phyloP scores from a whole-genome alignment of 2,797 vertebrate species.

The Epinephelus malabaricus region DNA sequence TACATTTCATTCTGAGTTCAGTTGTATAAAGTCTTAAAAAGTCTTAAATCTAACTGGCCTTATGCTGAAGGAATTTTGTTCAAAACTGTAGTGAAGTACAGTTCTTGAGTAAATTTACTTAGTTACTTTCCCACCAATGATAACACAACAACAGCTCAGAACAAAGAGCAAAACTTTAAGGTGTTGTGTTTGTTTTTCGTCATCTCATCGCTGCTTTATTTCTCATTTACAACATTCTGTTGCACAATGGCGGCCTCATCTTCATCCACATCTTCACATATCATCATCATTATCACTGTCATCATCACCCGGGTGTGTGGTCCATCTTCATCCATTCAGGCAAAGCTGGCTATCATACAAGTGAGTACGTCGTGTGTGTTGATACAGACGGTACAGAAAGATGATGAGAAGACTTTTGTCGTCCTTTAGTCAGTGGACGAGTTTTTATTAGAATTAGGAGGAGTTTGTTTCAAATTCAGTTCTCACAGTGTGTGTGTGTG shows the following conservation, averaged over 20 bases:
- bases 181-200: constrained; percentile 1
- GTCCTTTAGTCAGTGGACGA: neutral
- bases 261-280: constrained; percentile 37
- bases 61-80: no score
- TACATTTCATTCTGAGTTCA: no score
- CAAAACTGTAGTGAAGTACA: no score
- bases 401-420: neutral
- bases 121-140: no score
- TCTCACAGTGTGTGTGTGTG: neutral
- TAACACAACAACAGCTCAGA: no score
- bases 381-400: neutral
- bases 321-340: constrained; percentile 75
- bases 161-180: no score
- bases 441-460: neutral
- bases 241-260: constrained; percentile 27
- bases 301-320: neutral
- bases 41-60: no score
- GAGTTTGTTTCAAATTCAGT: neutral
- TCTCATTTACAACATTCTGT: constrained; percentile 35
- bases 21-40: no score
- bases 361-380: constrained; percentile 73
- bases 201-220: constrained; percentile 39
- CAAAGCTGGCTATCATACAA: constrained; percentile 85
- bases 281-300: constrained; percentile 12
- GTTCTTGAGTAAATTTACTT: no score